Percentiles rank a stretch among this genome's conserved stretches.
Evolutionary conservation across 2,113 vertebrate genomes (phyloP).

Genomic region (Notiomystis cincta): DNA sequence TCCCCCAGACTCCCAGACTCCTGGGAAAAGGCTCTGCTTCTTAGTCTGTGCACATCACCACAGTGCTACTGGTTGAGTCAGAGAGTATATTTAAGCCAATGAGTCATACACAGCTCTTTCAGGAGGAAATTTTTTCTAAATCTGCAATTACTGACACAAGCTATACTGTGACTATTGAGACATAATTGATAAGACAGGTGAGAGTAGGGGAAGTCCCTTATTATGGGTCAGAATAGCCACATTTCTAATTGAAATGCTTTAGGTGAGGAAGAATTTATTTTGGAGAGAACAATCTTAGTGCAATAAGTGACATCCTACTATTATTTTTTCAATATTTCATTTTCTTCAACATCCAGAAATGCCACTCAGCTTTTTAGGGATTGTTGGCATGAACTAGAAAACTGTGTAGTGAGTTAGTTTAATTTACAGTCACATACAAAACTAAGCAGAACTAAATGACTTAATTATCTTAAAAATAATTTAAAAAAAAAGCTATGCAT

Average conservation of each 20-base stretch:
- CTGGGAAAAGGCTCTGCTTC: background rate
- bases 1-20: background rate
- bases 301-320: background rate
- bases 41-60: background rate
- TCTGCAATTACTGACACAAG: background rate
- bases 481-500: background rate
- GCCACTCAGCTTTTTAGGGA: background rate
- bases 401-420: background rate
- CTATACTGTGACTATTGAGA: background rate
- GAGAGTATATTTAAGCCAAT: background rate
- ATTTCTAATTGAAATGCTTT: background rate
- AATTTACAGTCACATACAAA: background rate
- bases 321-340: background rate
- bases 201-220: background rate
- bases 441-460: background rate
- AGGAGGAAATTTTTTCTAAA: background rate
- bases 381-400: background rate
- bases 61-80: background rate
- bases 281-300: background rate
- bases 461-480: background rate
- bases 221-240: background rate
- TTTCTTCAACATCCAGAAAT: background rate
- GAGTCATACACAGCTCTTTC: background rate
- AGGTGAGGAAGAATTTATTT: background rate
- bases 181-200: background rate